phyloP scores from a whole-genome alignment of 2,797 vertebrate species.

The Crocodylus rhombifer region DNA sequence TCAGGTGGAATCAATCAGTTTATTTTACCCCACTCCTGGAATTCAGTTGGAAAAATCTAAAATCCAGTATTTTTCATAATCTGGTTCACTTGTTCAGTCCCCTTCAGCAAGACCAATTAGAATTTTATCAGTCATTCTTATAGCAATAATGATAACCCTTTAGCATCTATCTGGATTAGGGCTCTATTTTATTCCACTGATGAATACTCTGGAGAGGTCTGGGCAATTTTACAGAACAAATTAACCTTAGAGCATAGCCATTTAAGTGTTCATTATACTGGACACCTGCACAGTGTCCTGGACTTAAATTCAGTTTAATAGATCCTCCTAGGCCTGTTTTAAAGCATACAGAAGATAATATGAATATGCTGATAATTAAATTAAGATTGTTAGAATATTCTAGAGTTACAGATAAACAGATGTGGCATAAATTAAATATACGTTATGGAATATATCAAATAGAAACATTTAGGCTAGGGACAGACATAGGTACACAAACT shows the following conservation, averaged over 20 bases:
- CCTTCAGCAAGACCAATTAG: slow-evolving; percentile 73
- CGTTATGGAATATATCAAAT: background rate
- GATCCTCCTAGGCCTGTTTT: slow-evolving; percentile 73
- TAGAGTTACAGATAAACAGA: slow-evolving; percentile 13
- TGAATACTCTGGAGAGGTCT: slow-evolving; percentile 80
- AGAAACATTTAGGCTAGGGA: background rate
- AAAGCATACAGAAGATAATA: slow-evolving; percentile 63
- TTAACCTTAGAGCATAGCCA: slow-evolving; percentile 80
- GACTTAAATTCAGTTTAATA: slow-evolving; percentile 80
- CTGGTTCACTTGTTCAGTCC: slow-evolving; percentile 70
- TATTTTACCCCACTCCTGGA: slow-evolving; percentile 45
- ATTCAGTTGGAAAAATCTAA: slow-evolving; percentile 50
- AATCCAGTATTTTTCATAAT: slow-evolving; percentile 70
- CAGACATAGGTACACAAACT: too few relatives aligned
- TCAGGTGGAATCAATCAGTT: slow-evolving; percentile 54
- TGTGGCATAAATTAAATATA: background rate
- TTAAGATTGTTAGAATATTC: background rate
- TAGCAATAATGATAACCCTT: slow-evolving; percentile 79
- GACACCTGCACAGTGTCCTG: slow-evolving; percentile 78
- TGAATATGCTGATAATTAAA: slow-evolving; percentile 64
- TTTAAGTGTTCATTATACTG: slow-evolving; percentile 79
- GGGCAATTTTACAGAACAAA: slow-evolving; percentile 81
- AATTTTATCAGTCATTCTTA: slow-evolving; percentile 77
- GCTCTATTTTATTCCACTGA: slow-evolving; percentile 78
- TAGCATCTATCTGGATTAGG: slow-evolving; percentile 78